Conservation (phyloP, 2,797 vertebrate genomes). For the Poecile montanus region DNA sequence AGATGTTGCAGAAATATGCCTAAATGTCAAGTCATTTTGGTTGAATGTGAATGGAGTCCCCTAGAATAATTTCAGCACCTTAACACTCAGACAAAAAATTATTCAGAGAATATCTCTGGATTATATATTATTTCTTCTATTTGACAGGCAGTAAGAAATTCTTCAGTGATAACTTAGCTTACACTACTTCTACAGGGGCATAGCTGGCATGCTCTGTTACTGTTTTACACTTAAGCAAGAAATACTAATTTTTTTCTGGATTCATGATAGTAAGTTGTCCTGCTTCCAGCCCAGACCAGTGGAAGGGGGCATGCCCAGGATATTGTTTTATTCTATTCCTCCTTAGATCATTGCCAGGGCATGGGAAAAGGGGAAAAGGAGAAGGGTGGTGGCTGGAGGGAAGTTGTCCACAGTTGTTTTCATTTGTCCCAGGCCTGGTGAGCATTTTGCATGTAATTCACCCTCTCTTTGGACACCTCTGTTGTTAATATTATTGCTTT, state of each 20-base stretch:
- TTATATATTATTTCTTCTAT: not conserved
- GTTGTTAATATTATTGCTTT: not conserved
- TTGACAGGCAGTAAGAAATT: not conserved
- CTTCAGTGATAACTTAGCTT: not conserved
- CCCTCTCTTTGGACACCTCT: not conserved
- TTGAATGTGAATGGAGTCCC: not conserved
- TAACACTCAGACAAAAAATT: not conserved
- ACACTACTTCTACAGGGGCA: not conserved
- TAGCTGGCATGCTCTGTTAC: not conserved
- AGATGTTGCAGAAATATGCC: not conserved
- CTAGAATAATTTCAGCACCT: not conserved
- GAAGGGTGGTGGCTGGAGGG: not conserved
- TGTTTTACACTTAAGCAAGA: not conserved
- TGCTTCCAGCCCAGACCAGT: not conserved
- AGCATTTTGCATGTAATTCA: not conserved
- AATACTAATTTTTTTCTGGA: not conserved
- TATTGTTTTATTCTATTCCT: not conserved
- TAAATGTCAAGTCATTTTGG: slow-evolving; percentile 10
- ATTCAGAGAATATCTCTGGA: not conserved
- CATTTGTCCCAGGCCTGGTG: not conserved
- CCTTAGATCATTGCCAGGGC: not conserved
- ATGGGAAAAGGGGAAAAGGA: not conserved
- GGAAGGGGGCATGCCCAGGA: not conserved
- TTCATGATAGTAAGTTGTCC: not conserved
- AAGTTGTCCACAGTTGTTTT: not conserved